These are phyloP conservation scores for Lordiphosa andalusiaca DNA, from an alignment of 2,888 invertebrate species.

Conservation along the genomic window DNA sequence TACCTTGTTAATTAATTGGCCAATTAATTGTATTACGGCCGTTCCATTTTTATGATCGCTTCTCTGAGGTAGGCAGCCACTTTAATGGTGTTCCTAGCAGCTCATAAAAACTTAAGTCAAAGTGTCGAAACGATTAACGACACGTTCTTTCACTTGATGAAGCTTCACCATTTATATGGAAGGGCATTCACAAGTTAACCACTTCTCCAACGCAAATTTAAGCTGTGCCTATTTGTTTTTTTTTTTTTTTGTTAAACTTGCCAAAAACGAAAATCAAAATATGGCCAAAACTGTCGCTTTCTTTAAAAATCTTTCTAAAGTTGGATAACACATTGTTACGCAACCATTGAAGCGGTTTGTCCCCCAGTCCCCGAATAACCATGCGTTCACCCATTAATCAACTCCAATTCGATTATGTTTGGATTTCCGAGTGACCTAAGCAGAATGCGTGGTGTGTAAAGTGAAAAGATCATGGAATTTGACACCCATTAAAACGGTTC, in stretches of 20 bases:
- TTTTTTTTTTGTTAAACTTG: too few species aligned
- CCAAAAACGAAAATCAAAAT: too few species aligned
- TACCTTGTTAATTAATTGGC: too few species aligned
- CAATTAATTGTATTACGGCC: too few species aligned
- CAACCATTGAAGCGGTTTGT: slow-evolving; percentile 37
- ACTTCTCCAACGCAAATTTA: background rate
- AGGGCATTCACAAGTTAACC: slow-evolving; percentile 11
- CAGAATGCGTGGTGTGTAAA: slow-evolving; percentile 41
- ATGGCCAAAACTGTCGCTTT: background rate
- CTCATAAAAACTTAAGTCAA: too few species aligned
- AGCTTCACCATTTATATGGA: background rate
- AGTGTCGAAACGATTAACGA: too few species aligned
- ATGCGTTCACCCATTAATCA: slow-evolving; percentile 46
- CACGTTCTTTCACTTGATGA: too few species aligned
- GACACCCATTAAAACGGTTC: slow-evolving; percentile 52
- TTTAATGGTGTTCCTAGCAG: too few species aligned
- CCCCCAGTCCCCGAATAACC: slow-evolving; percentile 5
- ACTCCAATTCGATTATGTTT: slow-evolving; percentile 37
- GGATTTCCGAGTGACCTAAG: slow-evolving; percentile 31
- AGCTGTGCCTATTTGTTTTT: too few species aligned
- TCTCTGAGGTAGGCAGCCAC: too few species aligned
- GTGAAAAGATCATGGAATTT: slow-evolving; percentile 57
- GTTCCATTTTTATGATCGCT: too few species aligned
- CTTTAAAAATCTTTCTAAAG: slow-evolving; percentile 14
- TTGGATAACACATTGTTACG: slow-evolving; percentile 46